Base-by-base conservation (phyloP, 2,888 invertebrate species). In the Leucania comma region DNA sequence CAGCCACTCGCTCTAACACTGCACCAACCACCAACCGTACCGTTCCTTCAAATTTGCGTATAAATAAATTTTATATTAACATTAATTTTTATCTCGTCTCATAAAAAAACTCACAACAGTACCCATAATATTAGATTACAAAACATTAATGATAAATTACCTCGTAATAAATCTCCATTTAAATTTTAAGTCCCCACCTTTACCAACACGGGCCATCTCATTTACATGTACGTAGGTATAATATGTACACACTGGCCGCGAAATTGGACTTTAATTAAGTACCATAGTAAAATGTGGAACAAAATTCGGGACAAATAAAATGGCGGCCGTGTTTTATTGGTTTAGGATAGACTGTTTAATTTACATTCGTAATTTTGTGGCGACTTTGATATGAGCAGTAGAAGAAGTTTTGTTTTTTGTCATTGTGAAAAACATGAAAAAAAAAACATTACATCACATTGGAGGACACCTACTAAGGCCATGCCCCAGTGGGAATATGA, bases 161-260 rank as follows among this genome's bases (percentile, higher is more conserved):
- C 35, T 60, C 26, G 48, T 57, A 69, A 75, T 81, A 72, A 82
- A 74, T 74, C 68, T 69, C 69, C 48, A 72, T 79, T 68, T 56
- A 63, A 69, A 75, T 60, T 68, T 63, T 42, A 65, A 79, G 75
- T 67, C 59, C 17, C 46, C 38, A 56, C 68, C 62, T 50, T 60
- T 42, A 32, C 70, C 73, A 73, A 48, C 66, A 64, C 51, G 57
- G 58, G 46, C 69, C 51, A 63, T 35, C 68, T 75, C 67, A 75
- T 81, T 78, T 82, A 68, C 72, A 82, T 73, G 12, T 51, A n/a
- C n/a, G n/a, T n/a, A n/a, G n/a, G n/a, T n/a, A n/a, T n/a, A n/a
- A n/a, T n/a, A n/a, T 68, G 50, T 68, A 64, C 57, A 81, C 75
- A 69, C 57, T 72, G 68, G 48, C 32, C 26, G 17, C 62, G 26